phyloP scores from a whole-genome alignment of 2,888 invertebrate species.

The Leptinotarsa peninsularis region DNA sequence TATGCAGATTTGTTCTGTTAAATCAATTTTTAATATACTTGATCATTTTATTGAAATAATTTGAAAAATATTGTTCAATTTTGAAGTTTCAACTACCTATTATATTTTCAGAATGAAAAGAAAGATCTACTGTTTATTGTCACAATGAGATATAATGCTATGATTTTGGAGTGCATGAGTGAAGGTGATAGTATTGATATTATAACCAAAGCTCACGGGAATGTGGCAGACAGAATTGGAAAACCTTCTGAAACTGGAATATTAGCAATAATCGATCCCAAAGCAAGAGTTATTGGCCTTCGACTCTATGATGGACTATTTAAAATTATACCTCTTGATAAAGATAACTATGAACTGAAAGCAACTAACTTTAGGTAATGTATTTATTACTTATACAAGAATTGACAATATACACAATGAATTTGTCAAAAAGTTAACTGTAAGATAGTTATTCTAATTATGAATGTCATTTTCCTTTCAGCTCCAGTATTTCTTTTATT shows the following conservation, averaged over 20 bases:
- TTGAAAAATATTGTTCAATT: background rate
- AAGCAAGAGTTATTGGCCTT: conserved; percentile 93
- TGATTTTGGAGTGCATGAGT: conserved; percentile 90
- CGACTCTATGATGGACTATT: conserved; percentile 96
- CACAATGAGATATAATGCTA: conserved; percentile 94
- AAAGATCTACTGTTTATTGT: conserved; percentile 94
- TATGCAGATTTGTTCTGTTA: conserved; percentile 61
- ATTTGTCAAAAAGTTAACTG: too few relatives aligned
- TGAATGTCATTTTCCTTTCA: too few relatives aligned
- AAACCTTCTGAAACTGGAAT: conserved; percentile 96
- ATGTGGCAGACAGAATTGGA: conserved; percentile 94
- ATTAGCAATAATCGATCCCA: conserved; percentile 95
- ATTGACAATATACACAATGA: too few relatives aligned
- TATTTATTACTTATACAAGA: background rate
- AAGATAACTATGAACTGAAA: conserved; percentile 92
- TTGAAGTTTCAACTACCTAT: conserved; percentile 68
- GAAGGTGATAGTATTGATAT: conserved; percentile 89
- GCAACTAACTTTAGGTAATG: conserved; percentile 82
- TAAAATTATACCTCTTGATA: conserved; percentile 96
- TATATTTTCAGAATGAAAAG: conserved; percentile 83
- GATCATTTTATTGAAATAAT: too few relatives aligned
- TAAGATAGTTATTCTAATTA: too few relatives aligned
- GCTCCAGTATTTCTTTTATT: too few relatives aligned
- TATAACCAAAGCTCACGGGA: conserved; percentile 95
- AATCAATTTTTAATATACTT: background rate